These are phyloP conservation scores for Porphyrio hochstetteri DNA, from an alignment of 2,113 vertebrate genomes.

Conservation along the genomic window DNA sequence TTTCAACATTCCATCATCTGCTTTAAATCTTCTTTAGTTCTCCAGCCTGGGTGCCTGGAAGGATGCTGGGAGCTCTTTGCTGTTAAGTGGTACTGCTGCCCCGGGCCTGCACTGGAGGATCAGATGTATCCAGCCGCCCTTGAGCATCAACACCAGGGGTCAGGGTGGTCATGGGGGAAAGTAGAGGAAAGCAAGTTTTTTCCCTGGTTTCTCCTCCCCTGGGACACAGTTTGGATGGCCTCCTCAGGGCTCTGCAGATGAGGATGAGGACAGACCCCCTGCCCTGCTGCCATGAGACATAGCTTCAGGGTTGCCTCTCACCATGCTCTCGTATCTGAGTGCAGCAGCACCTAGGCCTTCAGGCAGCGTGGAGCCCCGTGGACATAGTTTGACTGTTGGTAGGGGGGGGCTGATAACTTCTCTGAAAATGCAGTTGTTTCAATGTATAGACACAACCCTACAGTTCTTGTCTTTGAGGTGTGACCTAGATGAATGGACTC, in stretches of 20 bases:
- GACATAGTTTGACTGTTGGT: background rate
- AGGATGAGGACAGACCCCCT: background rate
- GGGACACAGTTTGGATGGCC: background rate
- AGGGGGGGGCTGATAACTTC: background rate
- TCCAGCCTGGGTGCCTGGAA: background rate
- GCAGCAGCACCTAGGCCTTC: background rate
- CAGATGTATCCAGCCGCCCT: background rate
- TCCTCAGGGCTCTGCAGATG: background rate
- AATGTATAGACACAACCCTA: background rate
- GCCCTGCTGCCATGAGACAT: fast-evolving
- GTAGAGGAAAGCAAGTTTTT: background rate
- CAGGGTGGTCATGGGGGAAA: background rate
- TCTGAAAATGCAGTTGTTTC: background rate
- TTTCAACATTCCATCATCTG: background rate
- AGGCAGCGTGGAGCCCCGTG: background rate
- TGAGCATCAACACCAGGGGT: fast-evolving
- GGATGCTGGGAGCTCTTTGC: background rate
- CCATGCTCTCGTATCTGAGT: fast-evolving
- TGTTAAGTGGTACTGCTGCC: fast-evolving
- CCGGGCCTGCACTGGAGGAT: background rate
- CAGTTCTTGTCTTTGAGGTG: background rate
- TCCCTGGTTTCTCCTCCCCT: background rate
- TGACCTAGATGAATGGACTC: background rate
- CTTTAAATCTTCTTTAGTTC: background rate
- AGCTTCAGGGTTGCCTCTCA: background rate